Conservation (phyloP, 1,140 invertebrate genomes). For the Phymorhynchus buccinoides region DNA sequence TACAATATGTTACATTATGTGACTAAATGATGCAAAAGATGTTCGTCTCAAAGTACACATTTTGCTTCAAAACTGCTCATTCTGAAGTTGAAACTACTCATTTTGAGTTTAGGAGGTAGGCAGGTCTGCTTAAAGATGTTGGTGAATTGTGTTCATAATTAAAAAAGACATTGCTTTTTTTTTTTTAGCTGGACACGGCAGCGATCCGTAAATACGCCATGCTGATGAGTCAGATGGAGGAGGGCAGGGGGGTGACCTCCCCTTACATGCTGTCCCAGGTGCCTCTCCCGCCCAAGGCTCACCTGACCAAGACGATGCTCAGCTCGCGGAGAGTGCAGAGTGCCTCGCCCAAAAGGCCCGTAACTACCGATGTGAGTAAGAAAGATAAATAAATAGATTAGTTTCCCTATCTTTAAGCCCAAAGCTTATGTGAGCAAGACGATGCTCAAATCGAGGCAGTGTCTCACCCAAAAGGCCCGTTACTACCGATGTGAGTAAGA, state of each 20-base stretch:
- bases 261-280: constrained; percentile 60
- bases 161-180: not conserved
- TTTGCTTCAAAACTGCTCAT: too few relatives aligned
- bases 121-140: too few relatives aligned
- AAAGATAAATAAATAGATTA: too few relatives aligned
- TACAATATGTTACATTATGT: too few relatives aligned
- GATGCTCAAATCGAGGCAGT: constrained; percentile 32
- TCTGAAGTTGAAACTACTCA: too few relatives aligned
- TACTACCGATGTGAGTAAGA: constrained; percentile 23
- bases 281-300: constrained; percentile 57
- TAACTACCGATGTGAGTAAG: constrained; percentile 25
- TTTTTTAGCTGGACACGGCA: constrained; percentile 62
- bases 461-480: not conserved
- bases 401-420: too few relatives aligned
- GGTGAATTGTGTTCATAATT: too few relatives aligned
- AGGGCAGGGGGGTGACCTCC: constrained; percentile 55
- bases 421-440: constrained; percentile 43
- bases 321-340: constrained; percentile 32
- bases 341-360: not conserved
- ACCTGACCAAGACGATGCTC: constrained; percentile 40
- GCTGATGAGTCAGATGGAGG: constrained; percentile 57
- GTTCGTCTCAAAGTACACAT: too few relatives aligned
- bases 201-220: constrained; percentile 66
- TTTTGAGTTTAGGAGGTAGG: too few relatives aligned
- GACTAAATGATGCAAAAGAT: too few relatives aligned